Evolutionary conservation across 2,888 invertebrate species (phyloP).

Genomic region (Macaria liturata): DNA sequence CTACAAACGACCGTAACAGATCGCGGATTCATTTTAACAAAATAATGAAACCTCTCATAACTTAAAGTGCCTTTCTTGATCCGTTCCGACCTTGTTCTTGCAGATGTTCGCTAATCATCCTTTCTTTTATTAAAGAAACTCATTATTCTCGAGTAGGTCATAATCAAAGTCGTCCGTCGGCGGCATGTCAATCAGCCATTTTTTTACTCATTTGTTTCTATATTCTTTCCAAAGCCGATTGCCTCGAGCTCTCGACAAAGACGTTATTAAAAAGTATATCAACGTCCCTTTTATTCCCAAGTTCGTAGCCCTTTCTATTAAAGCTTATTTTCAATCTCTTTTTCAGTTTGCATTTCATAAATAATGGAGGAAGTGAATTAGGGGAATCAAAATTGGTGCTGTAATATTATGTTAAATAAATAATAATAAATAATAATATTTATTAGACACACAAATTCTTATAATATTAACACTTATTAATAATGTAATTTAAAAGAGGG

Average conservation of each 20-base stretch:
- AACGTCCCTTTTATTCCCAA: constrained; percentile 15
- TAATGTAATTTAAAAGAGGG: no score
- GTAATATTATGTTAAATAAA: constrained; percentile 1
- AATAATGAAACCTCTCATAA: no score
- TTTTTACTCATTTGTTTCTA: constrained; percentile 27
- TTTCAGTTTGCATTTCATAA: constrained; percentile 13
- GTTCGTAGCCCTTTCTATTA: constrained; percentile 22
- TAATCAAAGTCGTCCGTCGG: constrained; percentile 29
- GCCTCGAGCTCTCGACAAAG: constrained; percentile 23
- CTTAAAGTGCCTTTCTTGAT: constrained; percentile 3
- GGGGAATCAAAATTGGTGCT: background rate
- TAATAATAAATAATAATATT: no score
- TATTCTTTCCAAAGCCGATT: constrained; percentile 34
- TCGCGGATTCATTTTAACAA: no score
- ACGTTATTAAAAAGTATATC: constrained; percentile 35
- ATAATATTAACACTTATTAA: no score
- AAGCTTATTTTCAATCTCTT: constrained; percentile 16
- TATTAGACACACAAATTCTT: no score
- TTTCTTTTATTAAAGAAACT: constrained; percentile 32
- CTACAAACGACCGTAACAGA: no score
- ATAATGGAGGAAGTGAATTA: constrained; percentile 9
- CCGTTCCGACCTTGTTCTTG: background rate
- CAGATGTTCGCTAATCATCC: constrained; percentile 29
- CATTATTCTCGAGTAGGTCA: constrained; percentile 32
- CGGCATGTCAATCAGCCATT: constrained; percentile 31